phyloP scores from a whole-genome alignment of 2,113 vertebrate species.

The Empidonax traillii region DNA sequence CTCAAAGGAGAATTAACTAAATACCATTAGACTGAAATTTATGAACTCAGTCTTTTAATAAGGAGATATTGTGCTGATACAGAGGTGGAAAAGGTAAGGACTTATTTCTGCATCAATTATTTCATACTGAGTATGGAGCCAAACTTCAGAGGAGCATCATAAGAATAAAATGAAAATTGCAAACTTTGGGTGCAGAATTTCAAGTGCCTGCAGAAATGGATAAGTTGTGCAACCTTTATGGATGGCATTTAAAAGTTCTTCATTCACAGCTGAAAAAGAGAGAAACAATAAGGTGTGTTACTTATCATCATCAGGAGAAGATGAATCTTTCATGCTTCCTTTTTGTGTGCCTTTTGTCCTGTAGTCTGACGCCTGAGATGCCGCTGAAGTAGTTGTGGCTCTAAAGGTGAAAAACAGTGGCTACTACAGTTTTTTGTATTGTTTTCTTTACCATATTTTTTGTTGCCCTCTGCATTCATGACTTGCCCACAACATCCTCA shows the following conservation, averaged over 20 bases:
- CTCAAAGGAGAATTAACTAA: slow-evolving; percentile 31
- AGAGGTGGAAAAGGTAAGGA: neutral
- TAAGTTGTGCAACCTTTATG: neutral
- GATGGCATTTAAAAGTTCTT: neutral
- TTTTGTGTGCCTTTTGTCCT: neutral
- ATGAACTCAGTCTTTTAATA: slow-evolving; percentile 10
- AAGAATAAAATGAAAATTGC: neutral
- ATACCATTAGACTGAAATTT: neutral
- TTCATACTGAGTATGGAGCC: neutral
- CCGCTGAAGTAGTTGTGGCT: neutral
- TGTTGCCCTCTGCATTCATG: slow-evolving; percentile 40
- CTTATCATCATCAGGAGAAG: neutral
- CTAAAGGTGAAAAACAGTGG: neutral
- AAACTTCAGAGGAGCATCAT: neutral
- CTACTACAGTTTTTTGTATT: neutral
- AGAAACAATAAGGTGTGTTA: neutral
- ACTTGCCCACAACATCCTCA: slow-evolving; percentile 45
- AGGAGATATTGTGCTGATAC: neutral
- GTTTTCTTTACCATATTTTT: neutral
- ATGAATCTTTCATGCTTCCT: neutral
- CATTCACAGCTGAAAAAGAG: neutral
- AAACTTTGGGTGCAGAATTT: neutral
- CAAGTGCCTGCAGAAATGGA: neutral
- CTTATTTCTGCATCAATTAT: neutral
- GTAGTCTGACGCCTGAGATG: neutral